These are phyloP conservation scores for Lithobates sylvaticus DNA, from an alignment of 2,797 vertebrate species.

Conservation along the genomic window DNA sequence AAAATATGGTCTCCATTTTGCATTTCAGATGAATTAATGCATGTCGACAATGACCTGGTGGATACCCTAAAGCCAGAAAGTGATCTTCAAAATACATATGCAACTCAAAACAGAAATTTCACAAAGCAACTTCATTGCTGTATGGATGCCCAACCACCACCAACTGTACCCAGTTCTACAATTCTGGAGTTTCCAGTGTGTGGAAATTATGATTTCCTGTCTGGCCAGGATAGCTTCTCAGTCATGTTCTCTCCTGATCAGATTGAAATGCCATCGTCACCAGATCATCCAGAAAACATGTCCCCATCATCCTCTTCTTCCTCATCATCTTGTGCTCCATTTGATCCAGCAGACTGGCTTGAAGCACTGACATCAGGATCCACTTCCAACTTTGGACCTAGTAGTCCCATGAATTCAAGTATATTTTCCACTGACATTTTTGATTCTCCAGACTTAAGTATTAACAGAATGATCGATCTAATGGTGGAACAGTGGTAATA, in stretches of 20 bases:
- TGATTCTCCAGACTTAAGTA: slow-evolving; percentile 85
- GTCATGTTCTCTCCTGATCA: slow-evolving; percentile 79
- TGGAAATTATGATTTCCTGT: slow-evolving; percentile 72
- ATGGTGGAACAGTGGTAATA: slow-evolving; percentile 70
- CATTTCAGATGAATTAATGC: slow-evolving; percentile 56
- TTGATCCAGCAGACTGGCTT: slow-evolving; percentile 88
- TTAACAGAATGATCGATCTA: slow-evolving; percentile 80
- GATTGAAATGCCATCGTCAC: slow-evolving; percentile 72
- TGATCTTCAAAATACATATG: slow-evolving; percentile 19
- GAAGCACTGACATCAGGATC: slow-evolving; percentile 82
- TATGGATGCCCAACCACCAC: slow-evolving; percentile 39
- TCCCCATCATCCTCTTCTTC: slow-evolving; percentile 43
- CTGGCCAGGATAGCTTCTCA: slow-evolving; percentile 73
- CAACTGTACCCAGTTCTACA: slow-evolving; percentile 21
- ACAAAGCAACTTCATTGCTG: slow-evolving; percentile 51
- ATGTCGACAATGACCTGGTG: slow-evolving; percentile 21
- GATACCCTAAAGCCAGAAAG: slow-evolving; percentile 20
- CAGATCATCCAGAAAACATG: slow-evolving; percentile 73
- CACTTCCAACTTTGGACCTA: slow-evolving; percentile 75
- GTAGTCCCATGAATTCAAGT: slow-evolving; percentile 79
- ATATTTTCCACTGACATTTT: slow-evolving; percentile 87
- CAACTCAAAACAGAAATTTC: slow-evolving; percentile 53
- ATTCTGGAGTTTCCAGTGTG: slow-evolving; percentile 74
- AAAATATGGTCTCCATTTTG: neutral
- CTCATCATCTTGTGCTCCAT: slow-evolving; percentile 66